Base-by-base conservation (phyloP, 2,113 vertebrate species). In the Puffinus mauretanicus region DNA sequence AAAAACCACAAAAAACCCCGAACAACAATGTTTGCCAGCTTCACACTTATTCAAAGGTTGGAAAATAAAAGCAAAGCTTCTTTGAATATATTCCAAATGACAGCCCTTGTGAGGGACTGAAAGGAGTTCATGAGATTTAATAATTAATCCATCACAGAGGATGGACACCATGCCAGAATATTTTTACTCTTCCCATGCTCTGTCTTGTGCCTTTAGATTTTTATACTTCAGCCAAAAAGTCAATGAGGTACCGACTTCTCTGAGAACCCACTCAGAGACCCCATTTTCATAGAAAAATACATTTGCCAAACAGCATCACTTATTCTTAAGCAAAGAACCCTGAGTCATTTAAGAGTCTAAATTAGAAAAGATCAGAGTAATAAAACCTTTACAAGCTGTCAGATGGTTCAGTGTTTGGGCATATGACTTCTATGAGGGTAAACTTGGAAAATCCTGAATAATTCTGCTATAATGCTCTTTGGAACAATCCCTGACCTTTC, bases 1-100 rank as follows among this genome's bases (percentile, higher is more conserved):
- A 36, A 21, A 19, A n/a, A n/a, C 16, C 16, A 7, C 7, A 46
- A 46, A 54, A 64, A 1, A 5, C 0, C 1, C 20, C 1, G 0
- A 85, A 27, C 24, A 52, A 51, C 25, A 81, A 22, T 47, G 61
- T 60, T 52, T 86, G 7, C 27, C 30, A 77, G 11, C 2, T 44
- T 75, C 52, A 46, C 2, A 0, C 22, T 62, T 82, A 89, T 60
- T 78, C 36, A 73, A 84, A 77, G 32, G 15, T 1, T 71, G 26
- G 8, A 73, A 92, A 88, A 70, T 15, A 75, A 38, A 78, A 77
- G 22, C 25, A 81, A 78, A 42, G 29, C 3, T 83, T 70, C 62
- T 58, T 73, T 51, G 18, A 88, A 61, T 58, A 30, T 24, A 92
- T 78, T 62, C 46, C 11, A 5, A 89, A 84, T 78, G n/a, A 83